Evolutionary conservation across 2,113 vertebrate species (phyloP), one percentile per base, ranked within the genome.

Genomic region (Xerus inauris): DNA sequence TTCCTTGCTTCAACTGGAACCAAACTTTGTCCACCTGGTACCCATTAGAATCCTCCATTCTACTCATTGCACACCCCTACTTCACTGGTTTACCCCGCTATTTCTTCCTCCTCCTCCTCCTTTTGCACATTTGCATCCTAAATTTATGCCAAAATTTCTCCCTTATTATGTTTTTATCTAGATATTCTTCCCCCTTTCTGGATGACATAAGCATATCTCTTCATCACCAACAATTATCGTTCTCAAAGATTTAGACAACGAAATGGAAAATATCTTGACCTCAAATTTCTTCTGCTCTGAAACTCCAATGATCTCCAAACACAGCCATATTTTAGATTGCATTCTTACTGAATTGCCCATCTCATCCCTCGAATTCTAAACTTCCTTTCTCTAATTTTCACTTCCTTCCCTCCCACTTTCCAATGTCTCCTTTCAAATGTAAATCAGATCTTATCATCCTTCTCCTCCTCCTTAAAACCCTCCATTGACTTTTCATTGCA

Each of bases 391-490:
- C 9, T 71, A 64, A 93, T 71, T 81, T 95, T 85, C 16, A 71
- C 75, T 73, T 51, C 64, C 40, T 88, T 81, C 19, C 30, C 64
- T 86, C 83, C 40, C 12, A 92, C 75, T 82, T 88, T 47, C 12
- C 10, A 76, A 67, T 59, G 67, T 81, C 54, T 91, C 24, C 22
- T 97, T 94, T 94, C 67, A 93, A 95, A 91, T 93, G 32, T 82
- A 94, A 89, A 82, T 86, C 47, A 91, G 49, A 72, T 90, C 7
- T 77, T 93, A 76, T 22, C 65, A 49, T 57, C 35, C 9, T 47
- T 28, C 30, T 2, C 45, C 28, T 20, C 1, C 45, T 32, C 38
- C 38, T 65, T 77, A 75, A 88, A 89, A 59, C 32, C 16, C 0
- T 87, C 65, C 62, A 54, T 4, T 72, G 77, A 91, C 45, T 95